A percentile compares a stretch with the other conserved stretches of the same genome.
These are phyloP conservation scores for Cirrhinus molitorella DNA, from an alignment of 2,797 vertebrate species.

Conservation along the genomic window DNA sequence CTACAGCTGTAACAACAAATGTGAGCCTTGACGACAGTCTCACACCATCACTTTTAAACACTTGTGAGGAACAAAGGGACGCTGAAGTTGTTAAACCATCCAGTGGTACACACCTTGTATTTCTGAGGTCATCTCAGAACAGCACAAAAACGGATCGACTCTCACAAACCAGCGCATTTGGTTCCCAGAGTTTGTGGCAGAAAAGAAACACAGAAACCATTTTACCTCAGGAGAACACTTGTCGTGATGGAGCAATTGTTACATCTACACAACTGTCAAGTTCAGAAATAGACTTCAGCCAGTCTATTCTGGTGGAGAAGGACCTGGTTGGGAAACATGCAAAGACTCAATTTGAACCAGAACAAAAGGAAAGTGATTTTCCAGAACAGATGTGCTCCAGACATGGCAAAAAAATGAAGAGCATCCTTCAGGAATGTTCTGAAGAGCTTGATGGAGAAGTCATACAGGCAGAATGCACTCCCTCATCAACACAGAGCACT, in stretches of 20 bases:
- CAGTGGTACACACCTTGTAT: background rate
- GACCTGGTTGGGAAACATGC: constrained; percentile 1
- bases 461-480: constrained; percentile 43
- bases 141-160: constrained; percentile 1
- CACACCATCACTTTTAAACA: constrained; percentile 11
- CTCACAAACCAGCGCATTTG: constrained; percentile 27
- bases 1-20: constrained; percentile 60
- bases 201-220: constrained; percentile 11
- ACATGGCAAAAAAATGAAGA: constrained; percentile 77
- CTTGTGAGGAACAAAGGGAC: constrained; percentile 15
- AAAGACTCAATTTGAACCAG: constrained; percentile 2
- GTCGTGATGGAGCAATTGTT: background rate
- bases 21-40: background rate
- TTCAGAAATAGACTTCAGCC: constrained; percentile 12
- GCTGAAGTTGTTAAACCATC: constrained; percentile 13
- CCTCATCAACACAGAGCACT: constrained; percentile 18
- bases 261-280: background rate
- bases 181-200: constrained; percentile 30
- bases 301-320: background rate
- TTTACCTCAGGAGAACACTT: constrained; percentile 15
- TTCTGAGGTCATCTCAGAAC: constrained; percentile 29
- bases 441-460: constrained; percentile 60
- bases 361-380: background rate
- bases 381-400: constrained; percentile 75
- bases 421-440: constrained; percentile 75